Evolutionary conservation across 2,888 invertebrate genomes (phyloP).

Genomic region (Euproctis similis): DNA sequence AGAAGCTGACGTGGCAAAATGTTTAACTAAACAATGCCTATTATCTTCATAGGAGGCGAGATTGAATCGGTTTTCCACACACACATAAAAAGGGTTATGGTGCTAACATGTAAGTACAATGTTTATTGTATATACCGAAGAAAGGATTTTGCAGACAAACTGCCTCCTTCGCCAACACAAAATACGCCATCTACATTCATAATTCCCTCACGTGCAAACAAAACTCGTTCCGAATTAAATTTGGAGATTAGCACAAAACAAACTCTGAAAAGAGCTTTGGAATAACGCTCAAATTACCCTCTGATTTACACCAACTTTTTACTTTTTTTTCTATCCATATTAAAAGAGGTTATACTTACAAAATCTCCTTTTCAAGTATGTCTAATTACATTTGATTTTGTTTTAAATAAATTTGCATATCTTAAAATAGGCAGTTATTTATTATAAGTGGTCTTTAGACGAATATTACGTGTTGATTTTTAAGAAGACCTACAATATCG

Average conservation of each 20-base stretch:
- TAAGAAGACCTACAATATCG: too few species aligned
- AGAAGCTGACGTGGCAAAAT: constrained; percentile 39
- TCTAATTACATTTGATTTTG: too few species aligned
- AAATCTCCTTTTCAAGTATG: too few species aligned
- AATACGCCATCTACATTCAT: constrained; percentile 13
- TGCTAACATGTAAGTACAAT: constrained; percentile 18
- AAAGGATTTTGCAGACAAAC: constrained; percentile 6
- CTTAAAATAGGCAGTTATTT: too few species aligned
- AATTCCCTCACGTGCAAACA: constrained; percentile 4
- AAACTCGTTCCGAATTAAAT: constrained; percentile 5
- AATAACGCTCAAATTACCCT: constrained; percentile 10
- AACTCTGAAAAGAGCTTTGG: constrained; percentile 4
- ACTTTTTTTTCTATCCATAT: too few species aligned
- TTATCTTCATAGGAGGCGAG: constrained; percentile 36
- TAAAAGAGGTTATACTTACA: too few species aligned
- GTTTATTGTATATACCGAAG: constrained; percentile 7
- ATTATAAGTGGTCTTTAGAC: too few species aligned
- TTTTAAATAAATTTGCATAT: too few species aligned
- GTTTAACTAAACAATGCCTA: constrained; percentile 41
- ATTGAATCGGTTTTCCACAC: constrained; percentile 42
- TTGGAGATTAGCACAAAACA: constrained; percentile 15
- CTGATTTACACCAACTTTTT: constrained; percentile 10
- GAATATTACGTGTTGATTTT: too few species aligned
- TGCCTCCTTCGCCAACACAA: constrained; percentile 5
- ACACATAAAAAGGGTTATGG: constrained; percentile 30